Conservation (phyloP, 2,797 vertebrate species). For the Pygocentrus nattereri region DNA sequence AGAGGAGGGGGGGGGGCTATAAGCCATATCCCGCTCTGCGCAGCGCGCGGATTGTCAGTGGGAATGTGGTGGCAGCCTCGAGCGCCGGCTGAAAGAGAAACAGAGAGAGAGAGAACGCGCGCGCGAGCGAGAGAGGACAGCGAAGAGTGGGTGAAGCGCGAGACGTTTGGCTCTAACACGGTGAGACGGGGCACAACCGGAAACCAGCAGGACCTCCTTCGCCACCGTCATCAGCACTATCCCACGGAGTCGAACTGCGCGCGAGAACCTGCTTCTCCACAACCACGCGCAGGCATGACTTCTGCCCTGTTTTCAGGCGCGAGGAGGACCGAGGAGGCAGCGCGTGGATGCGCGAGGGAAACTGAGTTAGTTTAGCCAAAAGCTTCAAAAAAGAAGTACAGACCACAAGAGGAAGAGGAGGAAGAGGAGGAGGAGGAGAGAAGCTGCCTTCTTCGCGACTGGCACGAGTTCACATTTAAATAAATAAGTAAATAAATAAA, state of each 20-base stretch:
- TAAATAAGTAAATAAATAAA: conserved; percentile 8
- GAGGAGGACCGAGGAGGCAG: background rate
- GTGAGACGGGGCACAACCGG: background rate
- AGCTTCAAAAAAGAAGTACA: background rate
- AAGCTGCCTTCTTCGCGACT: conserved; percentile 2
- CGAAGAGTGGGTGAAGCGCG: background rate
- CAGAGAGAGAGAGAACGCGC: background rate
- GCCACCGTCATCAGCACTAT: background rate
- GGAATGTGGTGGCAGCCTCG: conserved; percentile 11
- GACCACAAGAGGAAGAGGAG: background rate
- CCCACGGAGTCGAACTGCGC: background rate
- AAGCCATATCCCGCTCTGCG: conserved; percentile 31
- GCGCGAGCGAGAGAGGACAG: background rate
- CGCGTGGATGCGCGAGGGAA: background rate
- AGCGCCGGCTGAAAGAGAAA: background rate
- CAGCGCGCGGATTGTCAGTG: conserved; percentile 30
- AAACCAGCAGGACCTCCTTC: background rate
- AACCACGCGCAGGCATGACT: background rate
- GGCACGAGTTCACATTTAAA: conserved; percentile 29
- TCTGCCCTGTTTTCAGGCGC: background rate
- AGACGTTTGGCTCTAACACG: background rate
- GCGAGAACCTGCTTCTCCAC: background rate
- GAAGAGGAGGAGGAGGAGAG: background rate
- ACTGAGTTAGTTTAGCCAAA: background rate
- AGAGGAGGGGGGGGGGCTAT: background rate